Evolutionary conservation across 2,888 invertebrate species (phyloP).

Genomic region (Xestia ashworthii): DNA sequence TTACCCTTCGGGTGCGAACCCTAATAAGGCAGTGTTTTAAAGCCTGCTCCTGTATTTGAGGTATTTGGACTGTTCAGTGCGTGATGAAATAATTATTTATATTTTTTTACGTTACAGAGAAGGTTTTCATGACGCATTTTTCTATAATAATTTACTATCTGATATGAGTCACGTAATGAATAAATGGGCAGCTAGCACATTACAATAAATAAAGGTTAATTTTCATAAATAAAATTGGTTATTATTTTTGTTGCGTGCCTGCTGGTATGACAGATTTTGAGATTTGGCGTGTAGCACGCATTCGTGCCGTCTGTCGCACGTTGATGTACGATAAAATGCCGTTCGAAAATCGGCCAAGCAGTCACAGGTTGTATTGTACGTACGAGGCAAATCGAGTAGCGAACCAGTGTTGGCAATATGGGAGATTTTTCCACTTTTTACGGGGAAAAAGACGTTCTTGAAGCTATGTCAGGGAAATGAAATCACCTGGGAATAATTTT

Average conservation of each 20-base stretch:
- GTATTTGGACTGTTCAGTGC: slow-evolving; percentile 8
- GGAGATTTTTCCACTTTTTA: background rate
- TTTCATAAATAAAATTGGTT: slow-evolving; percentile 68
- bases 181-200: slow-evolving; percentile 48
- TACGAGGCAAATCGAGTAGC: slow-evolving; percentile 52
- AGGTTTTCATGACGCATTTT: slow-evolving; percentile 43
- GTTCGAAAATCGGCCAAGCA: slow-evolving; percentile 68
- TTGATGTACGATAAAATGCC: slow-evolving; percentile 70
- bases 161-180: slow-evolving; percentile 54
- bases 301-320: slow-evolving; percentile 69
- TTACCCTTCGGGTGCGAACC: too few relatives aligned
- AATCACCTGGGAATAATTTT: background rate
- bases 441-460: background rate
- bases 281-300: slow-evolving; percentile 86
- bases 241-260: slow-evolving; percentile 81
- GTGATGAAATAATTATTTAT: slow-evolving; percentile 18
- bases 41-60: slow-evolving; percentile 1
- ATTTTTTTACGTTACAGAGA: slow-evolving; percentile 4
- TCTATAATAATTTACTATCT: slow-evolving; percentile 31
- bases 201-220: slow-evolving; percentile 62
- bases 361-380: slow-evolving; percentile 62
- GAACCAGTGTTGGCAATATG: background rate
- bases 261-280: slow-evolving; percentile 70
- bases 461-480: background rate
- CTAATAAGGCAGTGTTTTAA: background rate